Base-by-base conservation (phyloP, 30 jellyfish, hydroid and myxozoan species). In the Clytia hemisphaerica region DNA sequence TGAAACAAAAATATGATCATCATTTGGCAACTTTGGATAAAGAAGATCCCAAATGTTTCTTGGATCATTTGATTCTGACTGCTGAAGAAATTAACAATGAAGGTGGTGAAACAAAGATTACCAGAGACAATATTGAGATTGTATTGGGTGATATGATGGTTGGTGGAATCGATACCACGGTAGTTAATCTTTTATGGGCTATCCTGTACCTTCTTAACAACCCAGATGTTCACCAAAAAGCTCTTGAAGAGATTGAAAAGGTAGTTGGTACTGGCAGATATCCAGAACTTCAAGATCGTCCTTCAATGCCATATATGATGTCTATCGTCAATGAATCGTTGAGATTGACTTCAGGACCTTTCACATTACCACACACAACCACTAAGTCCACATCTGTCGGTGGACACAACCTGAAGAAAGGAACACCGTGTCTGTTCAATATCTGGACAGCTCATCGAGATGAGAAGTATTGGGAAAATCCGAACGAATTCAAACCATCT, bases 151-250 rank as follows among this genome's bases (percentile, higher is more conserved):
- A 79, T 33, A 80, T 73, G 2, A 67, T 79, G 48, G 64, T 78
- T 2, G 93, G 84, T 33, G 93, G 84, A 3, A 37, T 70, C n/a
- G 93, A 79, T 44, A 67, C 93, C 55, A 79, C 93, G 45, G 59
- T 79, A 7, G 69, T 84, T 32, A 12, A 83, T 2, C 55, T 79
- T 6, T 46, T 78, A 29, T 79, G 93, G 93, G 78, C 84, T n/a
- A 45, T 70, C 24, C 44, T 66, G 27, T 49, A 37, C 28, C 35
- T 66, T 31, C 62, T 77, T 28, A 65, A 72, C 14, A 32, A 61
- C 59, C 81, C 81, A 1, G 46, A 31, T 1, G 84, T 48, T 34
- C 93, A 79, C 38, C 59, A 69, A 40, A 79, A 69, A 36, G 84
- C 79, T 4, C 58, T 57, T 19, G 73, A 54, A 33, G 93, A 79